A percentile compares a stretch with the other conserved stretches of the same genome.
These are phyloP conservation scores for Hemaris fuciformis DNA, from an alignment of 2,888 invertebrate species.

Conservation along the genomic window DNA sequence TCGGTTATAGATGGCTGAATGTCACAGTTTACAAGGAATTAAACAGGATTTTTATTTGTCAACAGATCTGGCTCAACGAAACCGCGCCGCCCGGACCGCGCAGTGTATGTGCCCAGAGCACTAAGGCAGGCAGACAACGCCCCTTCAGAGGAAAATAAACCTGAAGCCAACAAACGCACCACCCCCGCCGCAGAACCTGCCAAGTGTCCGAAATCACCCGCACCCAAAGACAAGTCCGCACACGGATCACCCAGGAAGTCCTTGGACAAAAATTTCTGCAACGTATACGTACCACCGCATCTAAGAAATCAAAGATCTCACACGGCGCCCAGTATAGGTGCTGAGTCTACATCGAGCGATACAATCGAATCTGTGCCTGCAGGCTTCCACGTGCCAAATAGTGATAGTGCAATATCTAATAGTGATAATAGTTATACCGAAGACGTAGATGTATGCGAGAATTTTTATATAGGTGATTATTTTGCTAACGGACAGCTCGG, in stretches of 20 bases:
- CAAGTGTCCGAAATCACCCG: constrained; percentile 67
- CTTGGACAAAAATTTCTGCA: constrained; percentile 71
- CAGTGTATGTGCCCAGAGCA: constrained; percentile 89
- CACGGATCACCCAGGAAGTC: constrained; percentile 66
- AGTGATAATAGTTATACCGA: constrained; percentile 74
- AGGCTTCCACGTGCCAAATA: constrained; percentile 77
- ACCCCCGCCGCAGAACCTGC: constrained; percentile 46
- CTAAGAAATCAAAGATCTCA: constrained; percentile 68
- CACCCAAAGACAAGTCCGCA: constrained; percentile 58
- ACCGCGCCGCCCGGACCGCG: constrained; percentile 87
- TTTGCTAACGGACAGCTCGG: constrained; percentile 74
- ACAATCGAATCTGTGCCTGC: constrained; percentile 66
- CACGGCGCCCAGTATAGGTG: constrained; percentile 55
- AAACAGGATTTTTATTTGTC: constrained; percentile 26
- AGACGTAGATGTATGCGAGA: constrained; percentile 65
- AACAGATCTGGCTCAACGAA: constrained; percentile 64
- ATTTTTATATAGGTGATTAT: constrained; percentile 79
- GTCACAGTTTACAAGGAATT: neutral
- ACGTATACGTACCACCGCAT: constrained; percentile 78
- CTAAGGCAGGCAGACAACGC: constrained; percentile 69
- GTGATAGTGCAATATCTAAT: constrained; percentile 77
- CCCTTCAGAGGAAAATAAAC: constrained; percentile 41
- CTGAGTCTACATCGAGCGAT: constrained; percentile 49
- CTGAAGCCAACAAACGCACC: constrained; percentile 42
- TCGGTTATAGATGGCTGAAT: neutral